Conservation (phyloP, 1,140 invertebrate genomes). For the Epicauta chinensis region DNA sequence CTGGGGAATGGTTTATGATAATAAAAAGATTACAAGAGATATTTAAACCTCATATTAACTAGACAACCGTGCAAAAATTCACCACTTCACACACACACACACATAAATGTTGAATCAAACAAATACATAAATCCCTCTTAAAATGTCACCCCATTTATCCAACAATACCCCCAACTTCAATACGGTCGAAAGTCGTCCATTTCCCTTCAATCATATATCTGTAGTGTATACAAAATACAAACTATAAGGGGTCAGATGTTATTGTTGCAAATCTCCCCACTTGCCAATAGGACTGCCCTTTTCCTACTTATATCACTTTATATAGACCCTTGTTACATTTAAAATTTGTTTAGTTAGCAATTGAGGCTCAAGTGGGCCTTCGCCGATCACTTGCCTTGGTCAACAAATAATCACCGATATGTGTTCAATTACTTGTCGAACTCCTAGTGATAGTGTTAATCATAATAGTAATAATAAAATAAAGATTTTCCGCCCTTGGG, state of each 20-base stretch:
- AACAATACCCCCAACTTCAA: slow-evolving; percentile 23
- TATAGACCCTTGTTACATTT: slow-evolving; percentile 34
- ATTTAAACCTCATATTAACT: slow-evolving; percentile 19
- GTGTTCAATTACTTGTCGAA: slow-evolving; percentile 4
- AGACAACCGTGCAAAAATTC: slow-evolving; percentile 41
- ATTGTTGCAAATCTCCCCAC: slow-evolving; percentile 38
- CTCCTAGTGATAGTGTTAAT: slow-evolving; percentile 4
- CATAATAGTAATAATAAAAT: slow-evolving; percentile 20
- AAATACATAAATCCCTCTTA: slow-evolving; percentile 18
- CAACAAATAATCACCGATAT: slow-evolving; percentile 16
- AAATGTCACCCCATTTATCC: slow-evolving; percentile 24
- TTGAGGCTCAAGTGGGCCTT: slow-evolving; percentile 26
- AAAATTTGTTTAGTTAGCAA: slow-evolving; percentile 34
- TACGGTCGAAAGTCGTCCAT: slow-evolving; percentile 28
- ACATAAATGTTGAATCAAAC: no score
- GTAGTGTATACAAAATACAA: slow-evolving; percentile 33
- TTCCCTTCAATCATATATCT: slow-evolving; percentile 8
- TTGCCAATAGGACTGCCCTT: slow-evolving; percentile 34
- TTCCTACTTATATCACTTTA: slow-evolving; percentile 11
- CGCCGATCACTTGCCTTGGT: neutral
- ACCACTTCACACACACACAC: slow-evolving; percentile 22
- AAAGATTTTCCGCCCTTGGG: slow-evolving; percentile 41
- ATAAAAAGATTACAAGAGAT: no score
- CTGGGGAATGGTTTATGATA: no score
- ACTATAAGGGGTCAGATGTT: slow-evolving; percentile 32